Base-by-base conservation (phyloP, 2,113 vertebrate species). In the Eupsittula cactorum region DNA sequence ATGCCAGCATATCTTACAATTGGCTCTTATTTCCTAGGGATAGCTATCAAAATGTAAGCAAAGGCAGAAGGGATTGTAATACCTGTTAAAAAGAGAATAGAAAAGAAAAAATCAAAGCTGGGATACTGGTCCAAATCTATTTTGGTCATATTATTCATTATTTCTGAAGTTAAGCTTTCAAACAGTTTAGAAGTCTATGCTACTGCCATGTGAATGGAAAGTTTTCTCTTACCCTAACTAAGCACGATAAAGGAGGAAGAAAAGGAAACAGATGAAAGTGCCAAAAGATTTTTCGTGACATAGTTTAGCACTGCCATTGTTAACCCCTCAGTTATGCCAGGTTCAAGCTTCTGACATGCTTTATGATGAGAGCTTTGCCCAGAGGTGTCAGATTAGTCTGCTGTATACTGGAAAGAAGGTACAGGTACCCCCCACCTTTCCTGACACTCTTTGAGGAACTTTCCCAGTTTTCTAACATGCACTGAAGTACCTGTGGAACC, bases 1-100 rank as follows among this genome's bases (percentile, higher is more conserved):
- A 49, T 39, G 44, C 71, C 9, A 2, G 53, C 69, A 35, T 91
- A 90, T 79, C 87, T 89, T 91, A 94, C 74, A 96, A 80, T 76
- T 73, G 90, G 41, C n/a, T 95, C 53, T 93, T 71, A 64, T 71
- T 91, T 95, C 86, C 94, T n/a, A 89, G 78, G 81, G 83, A 68
- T 73, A 93, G 44, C 42, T 88, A 92, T 81, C 69, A 92, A 88
- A 95, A 91, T 69, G 73, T 64, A 67, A 93, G 42, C 81, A 84
- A 85, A 95, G 81, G 77, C 39, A 93, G 81, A 94, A 93, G 28
- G 50, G 37, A 80, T 49, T 85, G 44, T 76, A 88, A 96, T 53
- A 25, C 44, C 55, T n/a, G 63, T 90, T 88, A 88, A 88, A 82
- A 90, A 65, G 46, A 47, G 42, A 86, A 81, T 47, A 85, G 21